Base-by-base conservation (phyloP, 1,140 invertebrate genomes). In the Maniola jurtina region DNA sequence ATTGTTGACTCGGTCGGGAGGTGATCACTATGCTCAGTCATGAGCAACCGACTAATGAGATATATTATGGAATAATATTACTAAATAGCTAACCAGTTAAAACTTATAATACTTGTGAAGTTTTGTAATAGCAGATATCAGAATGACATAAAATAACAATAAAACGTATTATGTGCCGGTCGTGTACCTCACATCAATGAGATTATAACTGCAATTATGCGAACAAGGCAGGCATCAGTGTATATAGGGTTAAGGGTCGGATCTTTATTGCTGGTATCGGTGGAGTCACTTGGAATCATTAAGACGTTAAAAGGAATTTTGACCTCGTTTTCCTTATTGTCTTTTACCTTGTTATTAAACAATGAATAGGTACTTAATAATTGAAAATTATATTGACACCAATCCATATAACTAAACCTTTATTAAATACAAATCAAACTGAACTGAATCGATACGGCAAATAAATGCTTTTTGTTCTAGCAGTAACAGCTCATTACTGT, bases 161-260 rank as follows among this genome's bases (percentile, higher is more conserved):
- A 42, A 40, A 58, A n/a, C n/a, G 35, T 36, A 59, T 59, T 34
- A 58, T 9, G 38, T 60, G 47, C 36, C 35, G 66, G 60, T 68
- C 61, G 63, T 50, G 33, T 58, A 63, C 61, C 66, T 45, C 38
- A 34, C 47, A 68, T 42, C 14, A 61, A 60, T 48, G 38, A 58
- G 45, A 65, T 64, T 48, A 58, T 25, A 50, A 61, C 11, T 50
- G 59, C 45, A 59, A 65, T 65, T 65, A 59, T 13, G 15, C 10
- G 63, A 50, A 65, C 34, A 50, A 50, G 40, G 15, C 56, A 50
- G 34, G 13, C 56, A 14, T 16, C 40, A 11, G 40, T 57, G 48
- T 45, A 52, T 6, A 45, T 36, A 59, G 56, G 64, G 64, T 60
- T 65, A 65, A 40, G 64, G 64, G 64, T 65, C 64, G 57, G 48